Percentiles rank a stretch among this genome's conserved stretches.
These are phyloP conservation scores for Hapalemur alaotrensis DNA, from an alignment of 2,797 vertebrate species.

Conservation along the genomic window DNA sequence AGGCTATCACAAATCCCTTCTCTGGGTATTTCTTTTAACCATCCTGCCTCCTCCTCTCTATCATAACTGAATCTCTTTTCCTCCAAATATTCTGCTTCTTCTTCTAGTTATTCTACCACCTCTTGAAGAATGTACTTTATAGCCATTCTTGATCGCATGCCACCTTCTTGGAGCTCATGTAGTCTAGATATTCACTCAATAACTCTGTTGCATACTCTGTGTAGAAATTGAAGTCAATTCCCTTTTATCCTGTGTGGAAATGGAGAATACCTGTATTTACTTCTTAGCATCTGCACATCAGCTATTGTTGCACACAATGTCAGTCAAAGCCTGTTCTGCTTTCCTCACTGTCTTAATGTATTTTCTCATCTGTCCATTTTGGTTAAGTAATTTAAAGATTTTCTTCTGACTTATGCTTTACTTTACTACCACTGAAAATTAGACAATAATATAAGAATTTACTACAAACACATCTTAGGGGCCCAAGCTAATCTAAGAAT, in stretches of 20 bases:
- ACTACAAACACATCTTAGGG: background rate
- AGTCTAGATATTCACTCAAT: background rate
- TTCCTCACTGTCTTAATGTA: background rate
- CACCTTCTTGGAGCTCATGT: background rate
- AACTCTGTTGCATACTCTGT: too few relatives aligned
- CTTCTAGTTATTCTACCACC: background rate
- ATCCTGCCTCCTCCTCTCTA: background rate
- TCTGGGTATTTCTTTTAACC: background rate
- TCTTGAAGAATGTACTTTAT: background rate
- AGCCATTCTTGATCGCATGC: background rate
- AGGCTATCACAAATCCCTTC: background rate
- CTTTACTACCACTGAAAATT: background rate
- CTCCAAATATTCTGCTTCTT: background rate
- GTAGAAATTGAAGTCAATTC: background rate
- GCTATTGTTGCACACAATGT: background rate
- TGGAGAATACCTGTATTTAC: background rate
- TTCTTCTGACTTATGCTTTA: background rate
- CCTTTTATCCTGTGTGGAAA: background rate
- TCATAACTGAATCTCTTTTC: background rate
- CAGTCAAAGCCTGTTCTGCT: background rate
- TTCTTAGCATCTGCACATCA: background rate
- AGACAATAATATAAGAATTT: background rate
- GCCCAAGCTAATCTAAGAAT: background rate
- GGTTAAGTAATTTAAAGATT: background rate
- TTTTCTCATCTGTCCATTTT: background rate